phyloP scores from a whole-genome alignment of 1,140 invertebrate genomes.

The Subanguina moxae region DNA sequence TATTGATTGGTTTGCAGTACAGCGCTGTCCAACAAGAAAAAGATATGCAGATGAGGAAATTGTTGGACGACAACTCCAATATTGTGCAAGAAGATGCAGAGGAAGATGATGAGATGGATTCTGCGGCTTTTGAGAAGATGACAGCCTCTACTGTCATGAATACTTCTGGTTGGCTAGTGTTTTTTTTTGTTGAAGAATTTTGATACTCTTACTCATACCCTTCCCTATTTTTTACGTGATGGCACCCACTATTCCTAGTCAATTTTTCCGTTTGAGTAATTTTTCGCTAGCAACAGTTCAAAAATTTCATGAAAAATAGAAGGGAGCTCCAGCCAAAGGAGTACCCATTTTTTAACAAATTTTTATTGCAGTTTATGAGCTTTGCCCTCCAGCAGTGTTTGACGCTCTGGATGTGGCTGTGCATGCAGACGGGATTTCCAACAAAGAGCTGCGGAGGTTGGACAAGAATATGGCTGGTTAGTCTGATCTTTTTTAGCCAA shows the following conservation, averaged over 20 bases:
- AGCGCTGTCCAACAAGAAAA: too few species aligned
- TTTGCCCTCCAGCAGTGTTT: constrained; percentile 20
- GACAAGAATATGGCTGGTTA: constrained; percentile 1
- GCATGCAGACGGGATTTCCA: constrained; percentile 1
- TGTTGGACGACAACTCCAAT: not conserved
- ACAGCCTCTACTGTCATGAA: not conserved
- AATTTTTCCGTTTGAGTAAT: too few species aligned
- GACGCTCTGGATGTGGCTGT: constrained; percentile 10
- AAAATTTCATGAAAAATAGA: too few species aligned
- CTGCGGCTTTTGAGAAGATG: not conserved
- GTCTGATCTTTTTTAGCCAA: too few species aligned
- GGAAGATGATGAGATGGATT: not conserved
- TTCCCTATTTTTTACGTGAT: too few species aligned
- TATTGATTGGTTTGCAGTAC: not conserved
- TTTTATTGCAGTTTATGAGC: constrained; percentile 24
- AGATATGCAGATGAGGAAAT: too few species aligned
- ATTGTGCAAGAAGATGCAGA: not conserved
- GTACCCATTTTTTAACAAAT: too few species aligned
- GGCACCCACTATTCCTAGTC: too few species aligned
- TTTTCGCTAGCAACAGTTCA: too few species aligned
- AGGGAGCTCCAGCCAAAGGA: too few species aligned
- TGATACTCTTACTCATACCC: too few species aligned
- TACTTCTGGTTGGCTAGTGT: not conserved
- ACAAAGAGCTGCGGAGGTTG: not conserved
- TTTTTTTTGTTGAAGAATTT: not conserved